A percentile compares a stretch with the other conserved stretches of the same genome.
phyloP scores from a whole-genome alignment of 92 coral and sea anemone genomes.

The Zoanthus sociatus region DNA sequence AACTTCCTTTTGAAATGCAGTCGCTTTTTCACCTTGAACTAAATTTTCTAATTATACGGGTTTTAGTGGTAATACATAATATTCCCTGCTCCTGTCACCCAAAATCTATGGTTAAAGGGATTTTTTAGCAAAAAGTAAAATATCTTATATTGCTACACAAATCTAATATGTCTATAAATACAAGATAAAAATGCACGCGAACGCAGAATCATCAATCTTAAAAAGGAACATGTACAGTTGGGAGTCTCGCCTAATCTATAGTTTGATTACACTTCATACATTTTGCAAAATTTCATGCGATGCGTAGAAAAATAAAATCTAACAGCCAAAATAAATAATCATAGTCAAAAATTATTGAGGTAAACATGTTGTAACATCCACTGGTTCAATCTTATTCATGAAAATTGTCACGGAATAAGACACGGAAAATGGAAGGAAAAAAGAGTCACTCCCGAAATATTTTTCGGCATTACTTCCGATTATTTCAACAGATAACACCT shows the following conservation, averaged over 20 bases:
- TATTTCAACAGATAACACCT: background rate
- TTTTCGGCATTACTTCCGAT: background rate
- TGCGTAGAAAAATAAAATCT: background rate
- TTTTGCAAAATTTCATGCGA: background rate
- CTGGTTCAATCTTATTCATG: background rate
- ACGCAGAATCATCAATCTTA: background rate
- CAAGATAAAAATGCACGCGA: background rate
- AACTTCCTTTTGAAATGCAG: background rate
- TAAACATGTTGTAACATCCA: background rate
- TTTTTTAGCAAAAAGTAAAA: background rate
- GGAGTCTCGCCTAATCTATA: too few relatives aligned
- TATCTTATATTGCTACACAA: background rate
- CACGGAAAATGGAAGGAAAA: background rate
- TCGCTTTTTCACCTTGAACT: background rate
- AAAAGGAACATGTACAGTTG: too few relatives aligned
- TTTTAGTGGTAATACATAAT: too few relatives aligned
- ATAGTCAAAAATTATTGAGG: background rate
- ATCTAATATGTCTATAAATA: background rate
- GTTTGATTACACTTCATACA: background rate
- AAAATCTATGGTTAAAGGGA: background rate
- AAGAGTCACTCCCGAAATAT: background rate
- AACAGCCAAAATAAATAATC: background rate
- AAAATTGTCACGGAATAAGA: slow-evolving; percentile 9
- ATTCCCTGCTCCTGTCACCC: too few relatives aligned
- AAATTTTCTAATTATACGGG: too few relatives aligned